Evolutionary conservation across 2,797 vertebrate species (phyloP).

Genomic region (Hyperoplus lanceolatus): DNA sequence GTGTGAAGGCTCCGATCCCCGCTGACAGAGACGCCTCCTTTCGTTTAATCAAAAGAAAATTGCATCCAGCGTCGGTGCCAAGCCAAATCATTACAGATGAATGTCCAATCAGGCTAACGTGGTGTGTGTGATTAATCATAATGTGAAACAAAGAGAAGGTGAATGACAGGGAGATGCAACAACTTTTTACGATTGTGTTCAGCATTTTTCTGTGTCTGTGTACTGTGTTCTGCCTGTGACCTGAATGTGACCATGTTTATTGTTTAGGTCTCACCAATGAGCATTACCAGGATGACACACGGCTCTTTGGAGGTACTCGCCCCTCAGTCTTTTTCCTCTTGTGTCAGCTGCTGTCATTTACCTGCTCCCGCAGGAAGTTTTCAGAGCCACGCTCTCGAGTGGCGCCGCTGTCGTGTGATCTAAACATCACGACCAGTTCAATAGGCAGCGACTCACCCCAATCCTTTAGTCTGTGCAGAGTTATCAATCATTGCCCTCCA

Average conservation of each 20-base stretch:
- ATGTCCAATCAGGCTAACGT: slow-evolving; percentile 77
- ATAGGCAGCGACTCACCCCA: slow-evolving; percentile 14
- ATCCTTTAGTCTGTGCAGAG: slow-evolving; percentile 28
- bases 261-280: slow-evolving; percentile 90
- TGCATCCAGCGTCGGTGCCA: slow-evolving; percentile 67
- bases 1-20: slow-evolving; percentile 64
- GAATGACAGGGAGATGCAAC: slow-evolving; percentile 28
- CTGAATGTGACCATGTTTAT: slow-evolving; percentile 86
- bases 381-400: slow-evolving; percentile 31
- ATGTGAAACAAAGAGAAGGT: slow-evolving; percentile 58
- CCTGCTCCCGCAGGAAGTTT: slow-evolving; percentile 38
- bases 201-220: slow-evolving; percentile 77
- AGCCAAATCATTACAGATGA: slow-evolving; percentile 75
- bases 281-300: slow-evolving; percentile 89
- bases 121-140: slow-evolving; percentile 68
- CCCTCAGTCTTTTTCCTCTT: slow-evolving; percentile 76
- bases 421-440: slow-evolving; percentile 35
- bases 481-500: slow-evolving; percentile 42
- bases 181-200: slow-evolving; percentile 54
- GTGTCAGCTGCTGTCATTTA: slow-evolving; percentile 73
- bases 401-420: slow-evolving; percentile 33
- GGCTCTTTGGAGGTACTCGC: slow-evolving; percentile 89
- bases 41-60: slow-evolving; percentile 81
- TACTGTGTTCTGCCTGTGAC: slow-evolving; percentile 78
- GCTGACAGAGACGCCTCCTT: slow-evolving; percentile 66